Evolutionary conservation across 2,113 vertebrate species (phyloP), one percentile per base, ranked within the genome.

Genomic region (Acrocephalus arundinaceus): DNA sequence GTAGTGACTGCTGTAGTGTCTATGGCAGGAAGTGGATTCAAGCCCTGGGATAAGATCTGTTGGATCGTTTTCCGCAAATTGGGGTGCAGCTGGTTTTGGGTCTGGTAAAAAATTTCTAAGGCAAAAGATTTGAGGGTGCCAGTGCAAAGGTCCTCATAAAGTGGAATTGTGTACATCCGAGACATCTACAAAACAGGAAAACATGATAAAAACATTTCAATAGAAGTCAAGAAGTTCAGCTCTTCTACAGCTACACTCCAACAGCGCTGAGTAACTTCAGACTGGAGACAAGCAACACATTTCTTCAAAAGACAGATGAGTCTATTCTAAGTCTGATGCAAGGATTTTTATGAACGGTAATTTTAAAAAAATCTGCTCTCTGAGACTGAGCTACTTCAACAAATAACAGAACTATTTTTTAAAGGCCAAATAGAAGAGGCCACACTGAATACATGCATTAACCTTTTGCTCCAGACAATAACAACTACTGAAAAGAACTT

Each of bases 81-180:
- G 30, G 99, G 99, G 94, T 99, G 99, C 77, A 99, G 98, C 79
- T 99, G 98, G 61, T 97, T 98, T 97, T 99, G 99, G 7, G 99
- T 99, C 98, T 99, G 99, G 97, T 98, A 99, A 97, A 99, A 99
- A 85, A 99, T 98, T 97, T 99, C 99, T 97, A 99, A 97, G 25
- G 99, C 99, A 65, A 99, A 98, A 81, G 98, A 98, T 97, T 99
- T 99, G 98, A 99, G 98, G 84, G 98, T 98, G 21, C 99, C 99
- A 6, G 99, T 98, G 89, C 98, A 99, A 96, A 99, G 98, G 97
- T 99, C 99, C 96, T 99, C 99, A 0, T 99, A 99, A 82, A 99
- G 98, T 5, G 99, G 99, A 96, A 99, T 98, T 4, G 99, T 99
- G 97, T 99, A 99, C 99, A 99, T 99, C 93, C 99, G 98, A 30